Conservation (phyloP, 2,113 vertebrate genomes). For the Dendrocopos noguchii region DNA sequence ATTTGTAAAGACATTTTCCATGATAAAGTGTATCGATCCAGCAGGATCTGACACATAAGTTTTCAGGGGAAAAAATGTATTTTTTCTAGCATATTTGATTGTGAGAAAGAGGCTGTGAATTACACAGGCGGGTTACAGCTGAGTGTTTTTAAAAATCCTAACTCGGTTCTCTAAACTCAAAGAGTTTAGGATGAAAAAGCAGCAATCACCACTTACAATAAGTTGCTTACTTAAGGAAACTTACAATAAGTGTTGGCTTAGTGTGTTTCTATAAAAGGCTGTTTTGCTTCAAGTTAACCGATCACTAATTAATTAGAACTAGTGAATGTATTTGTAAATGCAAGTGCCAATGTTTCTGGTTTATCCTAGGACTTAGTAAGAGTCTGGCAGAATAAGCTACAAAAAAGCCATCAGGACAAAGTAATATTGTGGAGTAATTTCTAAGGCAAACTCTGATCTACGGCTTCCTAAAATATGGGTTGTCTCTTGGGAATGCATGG, state of each 20-base stretch:
- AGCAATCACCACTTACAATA: not conserved
- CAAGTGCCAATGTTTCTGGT: not conserved
- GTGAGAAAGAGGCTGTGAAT: not conserved
- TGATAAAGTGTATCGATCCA: not conserved
- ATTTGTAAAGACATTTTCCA: not conserved
- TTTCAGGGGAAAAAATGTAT: not conserved
- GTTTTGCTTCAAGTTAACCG: constrained; percentile 21
- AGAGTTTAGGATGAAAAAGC: not conserved
- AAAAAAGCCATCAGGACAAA: not conserved
- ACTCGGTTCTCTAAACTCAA: not conserved
- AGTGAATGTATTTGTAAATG: not conserved
- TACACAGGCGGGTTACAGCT: not conserved
- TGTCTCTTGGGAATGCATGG: not conserved
- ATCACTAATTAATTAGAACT: constrained; percentile 26
- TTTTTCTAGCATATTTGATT: not conserved
- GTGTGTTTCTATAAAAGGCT: not conserved
- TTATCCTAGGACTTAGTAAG: not conserved
- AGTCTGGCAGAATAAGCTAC: not conserved
- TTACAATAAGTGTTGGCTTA: not conserved
- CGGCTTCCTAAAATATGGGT: not conserved
- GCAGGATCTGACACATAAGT: not conserved
- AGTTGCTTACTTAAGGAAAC: not conserved
- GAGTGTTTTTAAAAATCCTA: not conserved
- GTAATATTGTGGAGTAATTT: not conserved
- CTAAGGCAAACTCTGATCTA: not conserved